Evolutionary conservation across 1,140 invertebrate genomes (phyloP).

Genomic region (Mactra quadrangularis): DNA sequence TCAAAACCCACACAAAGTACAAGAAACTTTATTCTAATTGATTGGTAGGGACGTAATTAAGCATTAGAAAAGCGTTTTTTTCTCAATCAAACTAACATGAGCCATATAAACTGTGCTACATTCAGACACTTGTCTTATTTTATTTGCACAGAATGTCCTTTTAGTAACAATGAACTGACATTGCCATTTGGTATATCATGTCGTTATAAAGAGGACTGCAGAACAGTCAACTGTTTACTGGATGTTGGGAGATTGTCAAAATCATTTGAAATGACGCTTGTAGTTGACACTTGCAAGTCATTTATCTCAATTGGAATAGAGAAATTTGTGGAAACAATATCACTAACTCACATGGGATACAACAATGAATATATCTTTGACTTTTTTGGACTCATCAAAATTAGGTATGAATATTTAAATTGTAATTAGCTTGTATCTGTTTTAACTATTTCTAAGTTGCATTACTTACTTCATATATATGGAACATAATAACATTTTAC

Average conservation of each 20-base stretch:
- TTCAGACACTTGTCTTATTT: too few relatives aligned
- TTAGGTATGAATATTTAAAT: slow-evolving; percentile 31
- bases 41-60: too few relatives aligned
- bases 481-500: too few relatives aligned
- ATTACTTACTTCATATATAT: too few relatives aligned
- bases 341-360: slow-evolving; percentile 28
- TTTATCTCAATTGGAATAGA: slow-evolving; percentile 14
- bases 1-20: too few relatives aligned
- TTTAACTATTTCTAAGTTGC: too few relatives aligned
- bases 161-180: too few relatives aligned
- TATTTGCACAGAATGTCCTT: slow-evolving; percentile 16
- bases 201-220: neutral
- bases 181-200: slow-evolving; percentile 4
- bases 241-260: neutral
- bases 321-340: neutral
- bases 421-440: too few relatives aligned
- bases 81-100: too few relatives aligned
- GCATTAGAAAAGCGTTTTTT: too few relatives aligned
- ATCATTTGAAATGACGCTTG: neutral
- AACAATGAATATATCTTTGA: neutral
- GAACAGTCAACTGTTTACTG: neutral
- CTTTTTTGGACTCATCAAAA: slow-evolving; percentile 25
- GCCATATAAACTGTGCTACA: too few relatives aligned
- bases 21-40: too few relatives aligned
- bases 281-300: neutral